phyloP scores from a whole-genome alignment of 1,140 invertebrate genomes.

The Zaprionus tsacasi region DNA sequence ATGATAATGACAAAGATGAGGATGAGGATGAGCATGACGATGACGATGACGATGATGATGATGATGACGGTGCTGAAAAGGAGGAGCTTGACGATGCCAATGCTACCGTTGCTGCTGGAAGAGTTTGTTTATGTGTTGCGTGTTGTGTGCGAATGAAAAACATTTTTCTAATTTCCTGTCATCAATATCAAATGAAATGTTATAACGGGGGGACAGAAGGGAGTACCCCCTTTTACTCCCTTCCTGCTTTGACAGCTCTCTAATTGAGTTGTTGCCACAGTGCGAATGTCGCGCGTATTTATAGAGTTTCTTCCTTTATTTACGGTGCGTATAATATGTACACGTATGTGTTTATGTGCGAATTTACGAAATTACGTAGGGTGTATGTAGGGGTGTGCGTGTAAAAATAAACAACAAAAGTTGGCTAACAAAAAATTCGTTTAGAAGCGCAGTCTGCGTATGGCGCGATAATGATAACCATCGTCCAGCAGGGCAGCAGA shows the following conservation, averaged over 20 bases:
- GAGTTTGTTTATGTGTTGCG: conserved; percentile 28
- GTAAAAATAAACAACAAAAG: conserved; percentile 73
- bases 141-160: conserved; percentile 56
- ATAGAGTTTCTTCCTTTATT: conserved; percentile 35
- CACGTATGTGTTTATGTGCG: conserved; percentile 38
- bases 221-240: neutral
- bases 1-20: conserved; percentile 17
- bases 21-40: conserved; percentile 8
- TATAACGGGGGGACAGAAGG: conserved; percentile 12
- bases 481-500: conserved; percentile 64
- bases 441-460: conserved; percentile 60
- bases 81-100: conserved; percentile 19
- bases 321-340: conserved; percentile 29
- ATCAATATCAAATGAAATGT: conserved; percentile 82
- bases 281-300: conserved; percentile 27
- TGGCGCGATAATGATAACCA: conserved; percentile 74
- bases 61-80: conserved; percentile 9
- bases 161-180: conserved; percentile 83
- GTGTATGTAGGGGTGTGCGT: conserved; percentile 11
- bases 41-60: conserved; percentile 1
- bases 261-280: conserved; percentile 51
- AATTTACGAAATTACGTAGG: conserved; percentile 21
- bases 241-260: conserved; percentile 3
- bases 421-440: conserved; percentile 65
- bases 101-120: conserved; percentile 14